Percentiles rank a stretch among this genome's conserved stretches.
Conservation (phyloP, 1,140 invertebrate genomes). For the Drosophila equinoxialis region DNA sequence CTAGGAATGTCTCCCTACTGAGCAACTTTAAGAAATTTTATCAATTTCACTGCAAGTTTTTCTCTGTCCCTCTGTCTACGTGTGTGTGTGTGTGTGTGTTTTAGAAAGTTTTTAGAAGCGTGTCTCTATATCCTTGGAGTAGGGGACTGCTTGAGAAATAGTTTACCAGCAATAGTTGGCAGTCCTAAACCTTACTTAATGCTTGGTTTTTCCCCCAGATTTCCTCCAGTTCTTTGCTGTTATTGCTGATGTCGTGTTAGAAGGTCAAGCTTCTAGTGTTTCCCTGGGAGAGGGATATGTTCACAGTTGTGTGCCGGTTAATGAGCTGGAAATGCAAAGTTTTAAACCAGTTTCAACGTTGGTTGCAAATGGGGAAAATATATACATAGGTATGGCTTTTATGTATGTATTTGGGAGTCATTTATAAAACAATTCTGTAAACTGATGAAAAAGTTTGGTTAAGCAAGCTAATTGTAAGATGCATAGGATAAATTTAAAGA, state of each 20-base stretch:
- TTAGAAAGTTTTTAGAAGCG: slow-evolving; percentile 53
- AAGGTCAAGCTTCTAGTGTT: slow-evolving; percentile 59
- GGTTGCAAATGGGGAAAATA: slow-evolving; percentile 11
- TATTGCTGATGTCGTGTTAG: slow-evolving; percentile 30
- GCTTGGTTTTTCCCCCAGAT: slow-evolving; percentile 49
- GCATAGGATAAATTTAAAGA: background rate
- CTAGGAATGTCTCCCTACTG: slow-evolving; percentile 43
- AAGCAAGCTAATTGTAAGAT: no score
- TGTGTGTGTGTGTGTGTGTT: background rate
- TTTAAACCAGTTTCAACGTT: slow-evolving; percentile 47
- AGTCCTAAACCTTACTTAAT: slow-evolving; percentile 35
- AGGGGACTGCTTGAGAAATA: slow-evolving; percentile 28
- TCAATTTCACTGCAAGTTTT: slow-evolving; percentile 70
- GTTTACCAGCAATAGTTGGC: slow-evolving; percentile 31
- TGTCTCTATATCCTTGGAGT: slow-evolving; percentile 23
- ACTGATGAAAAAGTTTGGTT: background rate
- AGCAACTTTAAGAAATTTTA: slow-evolving; percentile 73
- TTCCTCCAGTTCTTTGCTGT: slow-evolving; percentile 39
- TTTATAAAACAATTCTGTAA: slow-evolving; percentile 5
- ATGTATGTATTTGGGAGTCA: background rate
- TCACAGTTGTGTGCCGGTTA: slow-evolving; percentile 67
- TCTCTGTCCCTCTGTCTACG: background rate
- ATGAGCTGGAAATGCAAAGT: slow-evolving; percentile 74
- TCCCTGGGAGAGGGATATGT: slow-evolving; percentile 42
- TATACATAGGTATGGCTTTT: background rate